These are phyloP conservation scores for Oligia fasciuncula DNA, from an alignment of 2,888 invertebrate species.

Conservation along the genomic window DNA sequence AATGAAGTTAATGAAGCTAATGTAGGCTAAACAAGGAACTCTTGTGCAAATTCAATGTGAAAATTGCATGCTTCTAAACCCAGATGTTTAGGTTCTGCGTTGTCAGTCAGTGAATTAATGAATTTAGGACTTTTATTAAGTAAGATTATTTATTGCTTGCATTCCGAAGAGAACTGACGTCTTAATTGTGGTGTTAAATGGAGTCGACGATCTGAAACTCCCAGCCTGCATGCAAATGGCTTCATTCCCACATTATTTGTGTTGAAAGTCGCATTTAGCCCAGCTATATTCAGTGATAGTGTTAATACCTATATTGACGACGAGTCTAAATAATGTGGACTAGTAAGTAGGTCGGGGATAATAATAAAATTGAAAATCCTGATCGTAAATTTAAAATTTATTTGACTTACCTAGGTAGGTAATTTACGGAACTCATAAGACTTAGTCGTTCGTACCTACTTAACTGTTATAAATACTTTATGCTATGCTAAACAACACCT, in stretches of 20 bases:
- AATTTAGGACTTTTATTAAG: not conserved
- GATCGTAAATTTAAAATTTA: constrained; percentile 24
- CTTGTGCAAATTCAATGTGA: not conserved
- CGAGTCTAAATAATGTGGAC: not conserved
- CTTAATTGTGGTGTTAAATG: constrained; percentile 24
- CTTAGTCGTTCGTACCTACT: not conserved
- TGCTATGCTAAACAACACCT: not conserved
- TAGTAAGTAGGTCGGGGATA: not conserved
- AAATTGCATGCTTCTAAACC: not conserved
- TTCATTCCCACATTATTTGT: constrained; percentile 23
- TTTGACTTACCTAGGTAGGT: not conserved
- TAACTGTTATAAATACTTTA: constrained; percentile 14
- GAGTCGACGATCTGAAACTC: constrained; percentile 22
- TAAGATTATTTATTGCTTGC: constrained; percentile 10
- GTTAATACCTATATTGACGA: not conserved
- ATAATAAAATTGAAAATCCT: constrained; percentile 6
- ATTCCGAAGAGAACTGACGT: not conserved
- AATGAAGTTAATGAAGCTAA: too few relatives aligned
- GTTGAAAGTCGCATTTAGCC: not conserved
- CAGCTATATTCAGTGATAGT: not conserved
- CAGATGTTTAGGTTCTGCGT: not conserved
- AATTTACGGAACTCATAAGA: constrained; percentile 7
- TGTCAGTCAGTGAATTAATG: not conserved
- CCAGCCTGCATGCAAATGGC: constrained; percentile 30
- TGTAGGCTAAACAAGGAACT: not conserved